Percentiles rank a stretch among this genome's conserved stretches.
Conservation (phyloP, 2,797 vertebrate species). For the Neosilurus hyrtlii region DNA sequence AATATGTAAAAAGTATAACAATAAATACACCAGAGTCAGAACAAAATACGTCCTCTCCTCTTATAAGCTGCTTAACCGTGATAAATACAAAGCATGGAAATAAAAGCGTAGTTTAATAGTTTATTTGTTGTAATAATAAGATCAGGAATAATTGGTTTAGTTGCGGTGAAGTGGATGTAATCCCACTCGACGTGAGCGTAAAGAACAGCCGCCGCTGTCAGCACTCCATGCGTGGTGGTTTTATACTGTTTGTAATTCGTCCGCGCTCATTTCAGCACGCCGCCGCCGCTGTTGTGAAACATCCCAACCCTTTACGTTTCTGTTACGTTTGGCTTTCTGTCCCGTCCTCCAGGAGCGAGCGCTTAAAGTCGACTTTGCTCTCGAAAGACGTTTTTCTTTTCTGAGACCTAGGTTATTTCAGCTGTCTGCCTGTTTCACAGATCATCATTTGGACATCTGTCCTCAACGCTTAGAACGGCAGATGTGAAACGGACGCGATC, state of each 20-base stretch:
- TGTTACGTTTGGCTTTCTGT: conserved; percentile 49
- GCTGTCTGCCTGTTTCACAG: conserved; percentile 64
- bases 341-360: conserved; percentile 59
- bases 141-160: conserved; percentile 14
- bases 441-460: conserved; percentile 55
- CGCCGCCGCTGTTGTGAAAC: conserved; percentile 61
- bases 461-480: conserved; percentile 35
- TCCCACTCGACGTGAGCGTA: neutral
- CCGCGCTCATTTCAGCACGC: conserved; percentile 47
- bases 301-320: conserved; percentile 58
- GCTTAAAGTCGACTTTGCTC: conserved; percentile 69
- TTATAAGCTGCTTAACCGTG: neutral
- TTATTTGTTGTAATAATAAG: conserved; percentile 20
- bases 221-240: conserved; percentile 33
- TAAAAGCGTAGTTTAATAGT: neutral
- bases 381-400: conserved; percentile 52
- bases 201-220: conserved; percentile 41
- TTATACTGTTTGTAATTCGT: conserved; percentile 54
- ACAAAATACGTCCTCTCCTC: neutral
- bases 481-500: conserved; percentile 41
- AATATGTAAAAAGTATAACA: neutral
- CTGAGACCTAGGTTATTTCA: conserved; percentile 62
- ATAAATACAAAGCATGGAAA: neutral
- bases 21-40: neutral
- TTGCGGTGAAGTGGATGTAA: conserved; percentile 24